Percentiles rank a stretch among this genome's conserved stretches.
Evolutionary conservation across 2,113 vertebrate species (phyloP).

Genomic region (Tachysurus vachellii): DNA sequence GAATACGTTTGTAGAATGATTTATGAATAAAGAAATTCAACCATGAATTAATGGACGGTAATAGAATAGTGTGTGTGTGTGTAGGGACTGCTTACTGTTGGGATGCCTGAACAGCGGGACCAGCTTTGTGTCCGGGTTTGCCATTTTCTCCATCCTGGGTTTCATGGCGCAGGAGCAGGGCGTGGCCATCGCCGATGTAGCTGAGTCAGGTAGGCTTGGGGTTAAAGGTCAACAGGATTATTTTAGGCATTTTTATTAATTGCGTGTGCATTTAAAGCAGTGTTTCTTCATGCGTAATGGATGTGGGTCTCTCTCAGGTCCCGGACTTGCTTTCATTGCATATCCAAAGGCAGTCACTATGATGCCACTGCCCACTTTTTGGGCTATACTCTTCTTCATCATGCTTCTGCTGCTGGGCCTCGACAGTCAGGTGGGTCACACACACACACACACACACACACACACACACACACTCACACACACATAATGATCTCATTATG

Average conservation of each 20-base stretch:
- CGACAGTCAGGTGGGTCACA: conserved; percentile 91
- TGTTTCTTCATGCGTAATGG: background rate
- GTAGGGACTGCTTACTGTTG: conserved; percentile 87
- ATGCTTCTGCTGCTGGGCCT: conserved; percentile 99
- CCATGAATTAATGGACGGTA: no score
- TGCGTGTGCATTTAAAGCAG: background rate
- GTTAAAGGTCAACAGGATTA: background rate
- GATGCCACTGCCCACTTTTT: conserved; percentile 97
- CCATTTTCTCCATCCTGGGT: conserved; percentile 95
- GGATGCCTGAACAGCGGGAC: conserved; percentile 93
- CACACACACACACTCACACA: background rate
- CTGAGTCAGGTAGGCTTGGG: conserved; percentile 81
- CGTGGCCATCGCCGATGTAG: conserved; percentile 89
- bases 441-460: conserved; percentile 3
- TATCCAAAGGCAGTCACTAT: conserved; percentile 98
- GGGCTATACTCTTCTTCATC: conserved; percentile 98
- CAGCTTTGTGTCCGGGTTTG: conserved; percentile 92
- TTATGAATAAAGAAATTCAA: background rate
- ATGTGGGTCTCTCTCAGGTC: conserved; percentile 76
- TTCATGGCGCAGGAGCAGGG: conserved; percentile 95
- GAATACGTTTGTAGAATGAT: background rate
- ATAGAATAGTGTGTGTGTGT: conserved; percentile 23
- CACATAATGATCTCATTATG: background rate
- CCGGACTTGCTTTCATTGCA: conserved; percentile 96
- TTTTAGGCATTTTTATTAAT: background rate